Percentiles rank a stretch among this genome's conserved stretches.
These are phyloP conservation scores for Diachasmimorpha longicaudata DNA, from an alignment of 1,140 invertebrate species.

Conservation along the genomic window DNA sequence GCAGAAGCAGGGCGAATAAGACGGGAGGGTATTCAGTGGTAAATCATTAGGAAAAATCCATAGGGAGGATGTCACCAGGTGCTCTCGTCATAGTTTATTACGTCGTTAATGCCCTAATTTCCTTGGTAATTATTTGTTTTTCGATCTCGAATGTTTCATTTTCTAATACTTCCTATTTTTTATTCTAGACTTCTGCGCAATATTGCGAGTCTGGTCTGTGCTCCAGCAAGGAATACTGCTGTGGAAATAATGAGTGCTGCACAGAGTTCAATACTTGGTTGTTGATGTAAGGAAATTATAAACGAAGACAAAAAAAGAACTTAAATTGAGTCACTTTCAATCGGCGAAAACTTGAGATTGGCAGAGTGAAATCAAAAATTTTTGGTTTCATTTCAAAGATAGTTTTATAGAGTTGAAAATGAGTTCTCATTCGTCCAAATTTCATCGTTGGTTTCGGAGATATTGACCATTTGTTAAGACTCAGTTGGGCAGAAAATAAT, in stretches of 20 bases:
- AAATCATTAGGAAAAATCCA: background rate
- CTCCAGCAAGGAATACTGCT: background rate
- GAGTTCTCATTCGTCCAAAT: no score
- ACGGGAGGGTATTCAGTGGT: background rate
- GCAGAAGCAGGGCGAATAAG: no score
- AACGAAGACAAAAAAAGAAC: no score
- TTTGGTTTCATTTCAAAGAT: no score
- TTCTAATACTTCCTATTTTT: background rate
- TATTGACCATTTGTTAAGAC: no score
- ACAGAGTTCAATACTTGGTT: background rate
- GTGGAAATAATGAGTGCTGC: background rate
- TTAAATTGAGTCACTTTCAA: no score
- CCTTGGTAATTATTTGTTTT: background rate
- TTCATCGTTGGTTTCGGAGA: no score
- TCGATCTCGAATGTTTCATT: background rate
- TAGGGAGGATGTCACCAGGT: slow-evolving; percentile 13
- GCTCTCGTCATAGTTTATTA: background rate
- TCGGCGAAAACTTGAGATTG: no score
- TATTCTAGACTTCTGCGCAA: background rate
- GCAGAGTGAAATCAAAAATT: no score
- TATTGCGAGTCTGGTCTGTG: background rate
- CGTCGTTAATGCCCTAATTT: background rate
- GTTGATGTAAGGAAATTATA: background rate
- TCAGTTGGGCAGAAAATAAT: background rate
- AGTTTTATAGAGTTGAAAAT: no score